Conservation (phyloP, 2,888 invertebrate genomes). For the Eilema sororculum region DNA sequence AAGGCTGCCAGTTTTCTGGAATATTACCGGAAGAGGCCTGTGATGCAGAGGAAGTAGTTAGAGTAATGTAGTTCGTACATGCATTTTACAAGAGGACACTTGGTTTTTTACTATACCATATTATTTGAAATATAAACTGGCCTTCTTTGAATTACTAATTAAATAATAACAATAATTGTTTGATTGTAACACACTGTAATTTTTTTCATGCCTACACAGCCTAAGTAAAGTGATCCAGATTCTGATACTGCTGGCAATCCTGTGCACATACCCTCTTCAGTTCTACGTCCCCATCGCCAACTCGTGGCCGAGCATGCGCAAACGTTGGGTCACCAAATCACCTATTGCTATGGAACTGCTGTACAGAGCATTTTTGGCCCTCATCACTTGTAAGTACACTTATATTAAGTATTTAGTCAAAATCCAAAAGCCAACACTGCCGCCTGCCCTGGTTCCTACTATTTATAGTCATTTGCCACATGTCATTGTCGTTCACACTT, state of each 20-base stretch:
- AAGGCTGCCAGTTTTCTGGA: too few relatives aligned
- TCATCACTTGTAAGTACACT: conserved; percentile 93
- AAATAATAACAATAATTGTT: not conserved
- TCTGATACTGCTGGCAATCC: conserved; percentile 94
- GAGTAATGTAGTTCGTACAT: too few relatives aligned
- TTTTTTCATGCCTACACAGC: conserved; percentile 78
- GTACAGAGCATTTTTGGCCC: conserved; percentile 91
- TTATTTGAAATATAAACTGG: not conserved
- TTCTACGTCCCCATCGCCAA: conserved; percentile 97
- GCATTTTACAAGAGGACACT: too few relatives aligned
- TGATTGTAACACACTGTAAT: not conserved
- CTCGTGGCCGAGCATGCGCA: conserved; percentile 91
- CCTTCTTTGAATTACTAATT: not conserved
- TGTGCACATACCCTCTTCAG: conserved; percentile 97
- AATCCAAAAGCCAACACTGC: not conserved
- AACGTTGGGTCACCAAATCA: conserved; percentile 84
- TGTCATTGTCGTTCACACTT: too few relatives aligned
- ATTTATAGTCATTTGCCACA: too few relatives aligned
- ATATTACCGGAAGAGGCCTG: too few relatives aligned
- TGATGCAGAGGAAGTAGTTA: too few relatives aligned
- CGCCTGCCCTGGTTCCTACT: not conserved
- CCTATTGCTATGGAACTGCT: conserved; percentile 89
- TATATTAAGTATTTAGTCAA: not conserved
- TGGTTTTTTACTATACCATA: too few relatives aligned
- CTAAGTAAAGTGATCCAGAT: conserved; percentile 93